Evolutionary conservation across 2,888 invertebrate genomes (phyloP), one percentile per base, ranked within the genome.

Genomic region (Euphydryas editha): DNA sequence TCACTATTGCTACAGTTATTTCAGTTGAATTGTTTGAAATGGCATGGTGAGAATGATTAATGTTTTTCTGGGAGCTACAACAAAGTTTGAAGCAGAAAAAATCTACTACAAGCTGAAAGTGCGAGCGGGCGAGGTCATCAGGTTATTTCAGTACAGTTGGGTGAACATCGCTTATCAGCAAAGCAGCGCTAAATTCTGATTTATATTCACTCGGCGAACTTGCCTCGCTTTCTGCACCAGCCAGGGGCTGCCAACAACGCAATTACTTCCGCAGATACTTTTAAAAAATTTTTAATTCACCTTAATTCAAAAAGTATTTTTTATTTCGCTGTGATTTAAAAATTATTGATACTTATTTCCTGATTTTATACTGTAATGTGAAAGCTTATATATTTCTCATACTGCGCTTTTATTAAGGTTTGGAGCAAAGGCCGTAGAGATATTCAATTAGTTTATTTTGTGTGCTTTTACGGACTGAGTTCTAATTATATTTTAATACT

Each of bases 181-280:
- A 77, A 77, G 75, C 73, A 72, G 75, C 76, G 73, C 76, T 79
- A 78, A 81, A 82, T 73, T 79, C 75, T 81, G 82, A 83, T 83
- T 84, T 83, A 84, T 82, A 82, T 83, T 73, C 71, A 71, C 74
- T 74, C 63, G 61, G 73, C 72, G 67, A 69, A 70, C 68, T 70
- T 61, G 47, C 51, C 57, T 44, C 62, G 61, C 64, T 67, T 67
- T 57, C 65, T 57, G 69, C 68, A 62, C 54, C 61, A 61, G 57
- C 55, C 59, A 62, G 61, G 47, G 65, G 65, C 57, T 68, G 70
- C 68, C 67, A 70, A 70, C 64, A 65, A 56, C 55, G 64, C 67
- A 70, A 70, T 70, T 65, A 67, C 64, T 54, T 61, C 39, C 61
- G 36, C 59, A 64, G 59, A 64, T 59, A 64, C 59, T 59, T 64